Percentiles rank a stretch among this genome's conserved stretches.
phyloP scores from a whole-genome alignment of 2,797 vertebrate genomes.

The Neopelma chrysocephalum region DNA sequence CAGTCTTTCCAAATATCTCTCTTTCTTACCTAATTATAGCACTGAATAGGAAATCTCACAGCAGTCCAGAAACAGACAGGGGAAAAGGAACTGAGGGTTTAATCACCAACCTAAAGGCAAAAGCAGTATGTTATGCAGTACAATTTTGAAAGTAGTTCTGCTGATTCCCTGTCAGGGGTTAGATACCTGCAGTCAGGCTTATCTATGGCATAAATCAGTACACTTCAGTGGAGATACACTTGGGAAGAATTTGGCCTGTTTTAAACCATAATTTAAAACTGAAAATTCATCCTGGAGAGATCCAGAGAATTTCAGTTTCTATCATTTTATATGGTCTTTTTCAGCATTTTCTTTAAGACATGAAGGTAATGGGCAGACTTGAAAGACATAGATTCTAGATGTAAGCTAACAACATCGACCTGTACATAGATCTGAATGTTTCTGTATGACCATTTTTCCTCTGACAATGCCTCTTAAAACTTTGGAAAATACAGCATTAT shows the following conservation, averaged over 20 bases:
- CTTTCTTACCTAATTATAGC: neutral
- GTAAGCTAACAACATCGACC: neutral
- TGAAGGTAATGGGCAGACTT: neutral
- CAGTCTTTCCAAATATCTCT: neutral
- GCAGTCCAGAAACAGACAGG: neutral
- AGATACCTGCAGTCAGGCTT: neutral
- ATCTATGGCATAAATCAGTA: neutral
- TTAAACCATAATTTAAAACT: neutral
- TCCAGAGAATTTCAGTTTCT: neutral
- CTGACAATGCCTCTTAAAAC: neutral
- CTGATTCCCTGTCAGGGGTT: neutral
- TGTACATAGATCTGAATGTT: accelerated
- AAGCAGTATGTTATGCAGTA: neutral
- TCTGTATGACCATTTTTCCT: neutral
- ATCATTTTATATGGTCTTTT: neutral
- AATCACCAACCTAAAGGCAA: slow-evolving; percentile 14
- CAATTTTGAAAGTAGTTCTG: neutral
- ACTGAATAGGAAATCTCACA: neutral
- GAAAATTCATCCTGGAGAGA: neutral
- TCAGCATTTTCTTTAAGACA: neutral
- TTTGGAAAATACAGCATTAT: neutral
- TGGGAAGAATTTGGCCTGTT: neutral
- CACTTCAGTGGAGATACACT: neutral
- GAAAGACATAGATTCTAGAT: neutral
- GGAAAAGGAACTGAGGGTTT: neutral